phyloP scores from a whole-genome alignment of 2,797 vertebrate genomes.

The Crocodylus rhombifer region DNA sequence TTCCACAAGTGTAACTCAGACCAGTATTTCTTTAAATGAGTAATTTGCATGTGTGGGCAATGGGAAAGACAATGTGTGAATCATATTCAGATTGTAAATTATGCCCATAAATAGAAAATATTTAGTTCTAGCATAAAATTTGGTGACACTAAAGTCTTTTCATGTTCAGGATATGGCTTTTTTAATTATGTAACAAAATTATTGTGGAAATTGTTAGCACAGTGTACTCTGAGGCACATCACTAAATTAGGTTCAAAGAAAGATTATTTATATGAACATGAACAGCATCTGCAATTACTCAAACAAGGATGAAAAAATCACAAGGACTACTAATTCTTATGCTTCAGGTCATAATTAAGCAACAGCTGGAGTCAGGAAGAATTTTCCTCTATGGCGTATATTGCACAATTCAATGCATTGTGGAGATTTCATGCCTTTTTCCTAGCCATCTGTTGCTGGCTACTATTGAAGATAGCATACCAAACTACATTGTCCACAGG shows the following conservation, averaged over 20 bases:
- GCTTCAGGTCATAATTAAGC: conserved; percentile 61
- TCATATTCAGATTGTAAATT: neutral
- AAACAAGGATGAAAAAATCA: conserved; percentile 43
- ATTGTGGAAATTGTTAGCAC: neutral
- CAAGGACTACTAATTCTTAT: conserved; percentile 33
- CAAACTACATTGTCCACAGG: neutral
- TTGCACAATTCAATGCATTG: conserved; percentile 26
- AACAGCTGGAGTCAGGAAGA: conserved; percentile 59
- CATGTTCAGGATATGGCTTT: neutral
- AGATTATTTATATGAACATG: conserved; percentile 1
- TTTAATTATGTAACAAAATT: neutral
- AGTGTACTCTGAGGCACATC: neutral
- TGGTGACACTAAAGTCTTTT: neutral
- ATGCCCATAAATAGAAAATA: neutral
- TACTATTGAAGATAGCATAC: conserved; percentile 33
- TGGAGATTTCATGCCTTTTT: neutral
- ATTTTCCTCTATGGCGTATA: conserved; percentile 3
- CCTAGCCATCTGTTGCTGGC: neutral
- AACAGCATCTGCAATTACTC: conserved; percentile 41
- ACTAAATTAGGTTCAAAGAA: conserved; percentile 9
- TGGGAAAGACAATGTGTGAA: neutral
- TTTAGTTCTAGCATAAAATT: neutral
- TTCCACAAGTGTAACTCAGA: rapidly evolving
- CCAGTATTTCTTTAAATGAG: neutral
- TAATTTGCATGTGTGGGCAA: neutral